A percentile compares a stretch with the other conserved stretches of the same genome.
These are phyloP conservation scores for Takifugu flavidus DNA, from an alignment of 2,113 vertebrate genomes.

Conservation along the genomic window DNA sequence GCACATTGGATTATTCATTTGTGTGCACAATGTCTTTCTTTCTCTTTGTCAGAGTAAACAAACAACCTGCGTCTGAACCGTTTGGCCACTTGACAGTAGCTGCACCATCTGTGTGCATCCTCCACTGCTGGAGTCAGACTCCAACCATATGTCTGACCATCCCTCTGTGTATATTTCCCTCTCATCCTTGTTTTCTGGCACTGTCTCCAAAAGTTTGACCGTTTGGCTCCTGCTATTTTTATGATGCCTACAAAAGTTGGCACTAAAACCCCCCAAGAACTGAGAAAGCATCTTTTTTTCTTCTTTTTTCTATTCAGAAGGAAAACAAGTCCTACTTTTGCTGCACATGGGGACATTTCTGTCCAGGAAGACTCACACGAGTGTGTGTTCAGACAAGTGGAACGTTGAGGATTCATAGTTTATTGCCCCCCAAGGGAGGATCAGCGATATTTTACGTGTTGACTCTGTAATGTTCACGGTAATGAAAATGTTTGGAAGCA, in stretches of 20 bases:
- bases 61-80: slow-evolving; percentile 27
- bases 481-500: background rate
- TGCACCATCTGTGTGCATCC: slow-evolving; percentile 41
- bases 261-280: background rate
- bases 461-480: background rate
- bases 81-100: slow-evolving; percentile 34
- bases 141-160: slow-evolving; percentile 30
- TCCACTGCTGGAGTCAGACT: slow-evolving; percentile 35
- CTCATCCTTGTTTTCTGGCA: slow-evolving; percentile 9
- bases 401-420: background rate
- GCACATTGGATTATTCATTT: background rate
- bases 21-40: background rate
- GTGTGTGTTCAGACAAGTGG: background rate
- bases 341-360: background rate
- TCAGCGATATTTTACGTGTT: background rate
- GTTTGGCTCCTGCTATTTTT: background rate
- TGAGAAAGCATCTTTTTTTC: too few relatives aligned
- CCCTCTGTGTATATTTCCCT: slow-evolving; percentile 2
- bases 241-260: slow-evolving; percentile 3
- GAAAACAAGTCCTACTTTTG: background rate
- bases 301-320: slow-evolving; percentile 8
- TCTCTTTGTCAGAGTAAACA: slow-evolving; percentile 1
- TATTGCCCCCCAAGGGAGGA: background rate
- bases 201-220: background rate
- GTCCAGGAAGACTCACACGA: background rate